phyloP scores from a whole-genome alignment of 2,113 vertebrate genomes.

The Oceanodroma tethys region DNA sequence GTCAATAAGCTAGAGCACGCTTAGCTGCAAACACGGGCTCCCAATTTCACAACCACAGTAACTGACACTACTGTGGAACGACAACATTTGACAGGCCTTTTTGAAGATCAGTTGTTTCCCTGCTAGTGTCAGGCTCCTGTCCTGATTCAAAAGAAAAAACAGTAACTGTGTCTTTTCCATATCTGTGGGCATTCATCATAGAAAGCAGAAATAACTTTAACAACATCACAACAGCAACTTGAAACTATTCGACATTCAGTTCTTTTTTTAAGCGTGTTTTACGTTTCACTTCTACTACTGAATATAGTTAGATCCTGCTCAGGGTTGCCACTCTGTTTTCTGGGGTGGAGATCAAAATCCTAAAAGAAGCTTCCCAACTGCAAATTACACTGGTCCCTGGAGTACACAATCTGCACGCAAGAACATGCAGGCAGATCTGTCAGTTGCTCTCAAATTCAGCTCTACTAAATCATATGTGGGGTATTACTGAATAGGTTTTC shows the following conservation, averaged over 20 bases:
- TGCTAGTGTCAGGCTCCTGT: neutral
- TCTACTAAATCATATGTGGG: neutral
- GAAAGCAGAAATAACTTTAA: neutral
- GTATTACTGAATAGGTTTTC: neutral
- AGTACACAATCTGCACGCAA: neutral
- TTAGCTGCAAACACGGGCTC: neutral
- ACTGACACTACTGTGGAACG: neutral
- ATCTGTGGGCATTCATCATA: neutral
- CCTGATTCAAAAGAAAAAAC: neutral
- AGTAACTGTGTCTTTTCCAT: neutral
- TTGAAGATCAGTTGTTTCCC: neutral
- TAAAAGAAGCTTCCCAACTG: conserved; percentile 45
- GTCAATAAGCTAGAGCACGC: neutral
- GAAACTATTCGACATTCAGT: neutral
- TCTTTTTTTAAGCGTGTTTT: neutral
- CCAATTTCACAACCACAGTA: neutral
- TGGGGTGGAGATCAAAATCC: conserved; percentile 31
- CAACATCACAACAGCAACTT: neutral
- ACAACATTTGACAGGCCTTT: neutral
- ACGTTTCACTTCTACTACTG: neutral
- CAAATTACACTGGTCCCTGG: conserved; percentile 28
- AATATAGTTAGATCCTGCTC: neutral
- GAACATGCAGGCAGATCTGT: neutral
- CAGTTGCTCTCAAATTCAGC: neutral
- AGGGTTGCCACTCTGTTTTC: neutral